These are phyloP conservation scores for Drosophila lacicola DNA, from an alignment of 2,888 invertebrate genomes.

Conservation along the genomic window DNA sequence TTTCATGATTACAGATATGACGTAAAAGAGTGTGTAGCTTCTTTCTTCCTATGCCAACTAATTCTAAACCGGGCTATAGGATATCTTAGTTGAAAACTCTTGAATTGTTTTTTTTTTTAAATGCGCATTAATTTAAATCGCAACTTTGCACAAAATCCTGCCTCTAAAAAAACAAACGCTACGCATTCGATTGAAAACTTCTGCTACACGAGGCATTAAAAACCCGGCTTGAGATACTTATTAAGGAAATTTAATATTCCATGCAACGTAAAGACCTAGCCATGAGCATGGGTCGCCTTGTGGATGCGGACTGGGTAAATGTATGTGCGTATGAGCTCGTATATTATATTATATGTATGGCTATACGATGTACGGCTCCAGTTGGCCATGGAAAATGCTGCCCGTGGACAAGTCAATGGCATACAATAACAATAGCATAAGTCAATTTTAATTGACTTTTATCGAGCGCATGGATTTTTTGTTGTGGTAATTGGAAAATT, in stretches of 20 bases:
- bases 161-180: neutral
- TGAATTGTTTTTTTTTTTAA: too few relatives aligned
- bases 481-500: slow-evolving; percentile 72
- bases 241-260: slow-evolving; percentile 6
- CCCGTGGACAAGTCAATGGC: slow-evolving; percentile 13
- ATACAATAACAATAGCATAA: slow-evolving; percentile 69
- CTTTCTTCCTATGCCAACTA: too few relatives aligned
- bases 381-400: slow-evolving; percentile 24
- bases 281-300: neutral
- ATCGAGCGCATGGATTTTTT: slow-evolving; percentile 66
- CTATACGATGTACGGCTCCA: neutral
- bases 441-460: slow-evolving; percentile 77
- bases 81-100: too few relatives aligned
- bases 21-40: too few relatives aligned
- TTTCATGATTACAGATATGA: too few relatives aligned
- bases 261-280: slow-evolving; percentile 1
- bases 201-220: slow-evolving; percentile 2
- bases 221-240: neutral
- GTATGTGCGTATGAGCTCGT: neutral
- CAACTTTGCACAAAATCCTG: neutral
- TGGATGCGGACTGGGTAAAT: neutral
- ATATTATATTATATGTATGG: neutral
- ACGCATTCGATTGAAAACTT: slow-evolving; percentile 2
- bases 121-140: neutral
- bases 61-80: too few relatives aligned